phyloP scores from a whole-genome alignment of 2,797 vertebrate species.

The Odontamblyopus rebecca region DNA sequence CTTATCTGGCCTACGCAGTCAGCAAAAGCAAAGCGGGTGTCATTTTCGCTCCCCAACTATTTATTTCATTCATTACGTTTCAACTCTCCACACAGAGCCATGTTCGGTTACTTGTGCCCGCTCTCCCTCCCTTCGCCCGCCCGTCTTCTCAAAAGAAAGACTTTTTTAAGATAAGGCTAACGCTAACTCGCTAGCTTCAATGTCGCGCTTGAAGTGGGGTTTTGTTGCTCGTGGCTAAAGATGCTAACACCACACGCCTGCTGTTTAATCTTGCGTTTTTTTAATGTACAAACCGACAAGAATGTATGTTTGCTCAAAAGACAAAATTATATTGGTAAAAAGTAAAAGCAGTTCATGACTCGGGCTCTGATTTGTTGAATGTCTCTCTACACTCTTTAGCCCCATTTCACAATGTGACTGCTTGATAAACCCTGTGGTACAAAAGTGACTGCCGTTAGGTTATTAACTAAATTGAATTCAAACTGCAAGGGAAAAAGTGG shows the following conservation, averaged over 20 bases:
- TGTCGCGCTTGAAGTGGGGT: conserved; percentile 64
- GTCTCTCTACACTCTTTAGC: neutral
- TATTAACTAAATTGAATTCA: too few relatives aligned
- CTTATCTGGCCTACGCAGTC: conserved; percentile 81
- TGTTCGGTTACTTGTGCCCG: conserved; percentile 35
- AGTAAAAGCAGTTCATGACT: too few relatives aligned
- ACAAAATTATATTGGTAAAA: neutral
- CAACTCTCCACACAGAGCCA: conserved; percentile 30
- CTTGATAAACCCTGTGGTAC: too few relatives aligned
- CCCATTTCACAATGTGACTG: too few relatives aligned
- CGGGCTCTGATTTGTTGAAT: neutral
- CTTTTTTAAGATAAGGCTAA: conserved; percentile 45
- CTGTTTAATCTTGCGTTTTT: conserved; percentile 29
- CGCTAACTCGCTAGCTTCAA: conserved; percentile 55
- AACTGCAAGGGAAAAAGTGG: too few relatives aligned
- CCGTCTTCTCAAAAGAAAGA: conserved; percentile 50
- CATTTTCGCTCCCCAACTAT: conserved; percentile 69
- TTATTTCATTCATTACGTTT: conserved; percentile 72
- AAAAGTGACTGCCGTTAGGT: too few relatives aligned
- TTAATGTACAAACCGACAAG: conserved; percentile 5
- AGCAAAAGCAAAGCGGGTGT: conserved; percentile 78
- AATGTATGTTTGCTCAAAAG: neutral
- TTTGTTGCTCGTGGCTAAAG: conserved; percentile 43
- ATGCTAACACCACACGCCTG: conserved; percentile 50
- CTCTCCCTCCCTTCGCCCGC: conserved; percentile 41